Conservation (phyloP, 2,888 invertebrate genomes). For the Melieria crassipennis region DNA sequence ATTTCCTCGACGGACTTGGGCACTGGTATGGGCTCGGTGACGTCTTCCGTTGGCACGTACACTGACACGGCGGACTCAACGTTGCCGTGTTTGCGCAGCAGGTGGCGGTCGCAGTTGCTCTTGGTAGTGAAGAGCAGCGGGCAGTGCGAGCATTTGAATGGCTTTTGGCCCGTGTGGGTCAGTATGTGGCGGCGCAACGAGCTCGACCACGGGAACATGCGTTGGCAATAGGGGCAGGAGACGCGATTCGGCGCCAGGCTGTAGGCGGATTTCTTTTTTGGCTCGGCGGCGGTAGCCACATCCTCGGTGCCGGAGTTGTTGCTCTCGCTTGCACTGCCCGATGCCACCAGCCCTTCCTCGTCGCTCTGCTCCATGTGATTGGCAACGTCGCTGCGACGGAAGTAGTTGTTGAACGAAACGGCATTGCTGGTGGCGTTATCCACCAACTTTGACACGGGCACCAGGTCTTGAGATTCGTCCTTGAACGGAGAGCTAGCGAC, state of each 20-base stretch:
- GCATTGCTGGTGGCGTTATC: constrained; percentile 76
- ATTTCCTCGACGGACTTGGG: constrained; percentile 63
- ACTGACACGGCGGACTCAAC: constrained; percentile 66
- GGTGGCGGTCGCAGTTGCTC: constrained; percentile 95
- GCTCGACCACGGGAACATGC: constrained; percentile 97
- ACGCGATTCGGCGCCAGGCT: constrained; percentile 94
- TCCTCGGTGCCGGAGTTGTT: constrained; percentile 87
- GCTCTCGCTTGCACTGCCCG: constrained; percentile 81
- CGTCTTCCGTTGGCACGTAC: constrained; percentile 67
- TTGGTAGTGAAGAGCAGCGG: constrained; percentile 95
- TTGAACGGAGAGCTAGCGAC: constrained; percentile 65
- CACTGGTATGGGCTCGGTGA: constrained; percentile 63
- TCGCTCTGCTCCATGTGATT: constrained; percentile 68
- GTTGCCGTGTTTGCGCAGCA: constrained; percentile 86
- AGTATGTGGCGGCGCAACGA: constrained; percentile 90
- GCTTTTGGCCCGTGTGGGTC: constrained; percentile 96
- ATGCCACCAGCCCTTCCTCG: constrained; percentile 82
- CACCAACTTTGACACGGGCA: constrained; percentile 79
- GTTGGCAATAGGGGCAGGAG: constrained; percentile 90
- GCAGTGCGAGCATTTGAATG: constrained; percentile 94
- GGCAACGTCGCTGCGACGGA: constrained; percentile 66
- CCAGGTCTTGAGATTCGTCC: constrained; percentile 75
- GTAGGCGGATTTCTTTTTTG: constrained; percentile 93
- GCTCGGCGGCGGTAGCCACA: constrained; percentile 56
- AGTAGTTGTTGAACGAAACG: constrained; percentile 73